Conservation (phyloP, 2,797 vertebrate species). For the Sebastes taczanowskii region DNA sequence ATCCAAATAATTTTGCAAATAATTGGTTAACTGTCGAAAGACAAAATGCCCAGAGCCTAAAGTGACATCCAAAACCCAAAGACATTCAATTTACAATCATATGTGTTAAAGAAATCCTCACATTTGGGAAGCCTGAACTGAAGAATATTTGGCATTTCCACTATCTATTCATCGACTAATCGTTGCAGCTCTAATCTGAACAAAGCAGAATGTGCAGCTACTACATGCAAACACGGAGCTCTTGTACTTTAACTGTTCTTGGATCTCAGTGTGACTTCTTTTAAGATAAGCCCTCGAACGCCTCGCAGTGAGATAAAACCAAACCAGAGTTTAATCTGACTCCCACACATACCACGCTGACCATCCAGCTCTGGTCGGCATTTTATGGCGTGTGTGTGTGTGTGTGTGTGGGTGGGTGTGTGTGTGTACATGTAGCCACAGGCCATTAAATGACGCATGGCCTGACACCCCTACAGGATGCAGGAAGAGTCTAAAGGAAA, state of each 20-base stretch:
- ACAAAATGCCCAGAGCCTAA: not conserved
- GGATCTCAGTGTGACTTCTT: not conserved
- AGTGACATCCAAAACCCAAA: not conserved
- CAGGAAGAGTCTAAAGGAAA: slow-evolving; percentile 57
- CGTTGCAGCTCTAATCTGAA: not conserved
- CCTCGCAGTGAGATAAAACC: slow-evolving; percentile 1
- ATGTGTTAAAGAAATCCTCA: not conserved
- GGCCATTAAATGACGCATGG: slow-evolving; percentile 50
- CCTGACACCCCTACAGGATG: slow-evolving; percentile 56
- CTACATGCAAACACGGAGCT: not conserved
- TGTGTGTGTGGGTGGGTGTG: not conserved
- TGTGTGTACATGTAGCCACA: slow-evolving; percentile 1
- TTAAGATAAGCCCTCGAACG: not conserved
- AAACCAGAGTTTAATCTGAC: slow-evolving; percentile 1
- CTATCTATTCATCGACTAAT: not conserved
- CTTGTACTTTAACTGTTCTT: not conserved
- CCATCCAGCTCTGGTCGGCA: slow-evolving; percentile 6
- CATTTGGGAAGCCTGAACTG: fast-evolving
- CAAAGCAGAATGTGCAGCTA: not conserved
- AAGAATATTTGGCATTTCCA: not conserved
- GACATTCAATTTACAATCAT: not conserved
- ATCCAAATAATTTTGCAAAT: not conserved
- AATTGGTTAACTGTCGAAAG: not conserved
- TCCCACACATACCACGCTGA: slow-evolving; percentile 8
- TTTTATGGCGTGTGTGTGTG: not conserved